Base-by-base conservation (phyloP, 2,797 vertebrate genomes). In the Coracias cyanogaster region DNA sequence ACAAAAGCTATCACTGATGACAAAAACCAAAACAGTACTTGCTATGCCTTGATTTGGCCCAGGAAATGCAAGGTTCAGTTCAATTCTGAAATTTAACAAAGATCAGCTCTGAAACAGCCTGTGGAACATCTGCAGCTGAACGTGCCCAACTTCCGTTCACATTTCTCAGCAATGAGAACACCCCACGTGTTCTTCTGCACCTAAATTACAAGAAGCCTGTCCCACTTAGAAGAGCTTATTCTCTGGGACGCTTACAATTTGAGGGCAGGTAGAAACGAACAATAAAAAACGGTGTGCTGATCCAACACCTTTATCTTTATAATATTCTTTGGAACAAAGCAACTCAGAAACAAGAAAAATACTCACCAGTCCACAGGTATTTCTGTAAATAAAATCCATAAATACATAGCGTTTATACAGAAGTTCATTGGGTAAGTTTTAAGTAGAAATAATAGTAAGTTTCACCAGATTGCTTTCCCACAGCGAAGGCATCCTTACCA, bases 401-500 rank as follows among this genome's bases (percentile, higher is more conserved):
- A 89, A 14, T 10, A 65, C 64, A 3, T n/a, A 90, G 74, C 5
- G 67, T 10, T 25, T 21, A 72, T 8, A 19, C 0, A 67, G 20
- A 78, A 67, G 24, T 72, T 41, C 20, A 78, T 54, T 49, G 0
- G 33, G 20, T 19, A 81, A 86, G 21, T 16, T 61, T 21, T 67
- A 82, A 61, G 5, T 37, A 37, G 37, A 37, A 73, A 10, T 2
- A 66, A 1, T 15, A 65, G 13, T 0, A 72, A 70, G 71, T 46
- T 92, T 35, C 33, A 31, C 4, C 12, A 7, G 5, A 8, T 8
- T 60, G n/a, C 45, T 82, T 64, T 80, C 18, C 58, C 72, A 48
- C 5, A 80, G 71, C 9, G 37, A 45, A 83, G 39, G 12, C 55
- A 72, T 67, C 91, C 98, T 98, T 98, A 99, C 99, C 99, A 67